These are phyloP conservation scores for Betta splendens DNA, from an alignment of 2,797 vertebrate genomes.

Conservation along the genomic window DNA sequence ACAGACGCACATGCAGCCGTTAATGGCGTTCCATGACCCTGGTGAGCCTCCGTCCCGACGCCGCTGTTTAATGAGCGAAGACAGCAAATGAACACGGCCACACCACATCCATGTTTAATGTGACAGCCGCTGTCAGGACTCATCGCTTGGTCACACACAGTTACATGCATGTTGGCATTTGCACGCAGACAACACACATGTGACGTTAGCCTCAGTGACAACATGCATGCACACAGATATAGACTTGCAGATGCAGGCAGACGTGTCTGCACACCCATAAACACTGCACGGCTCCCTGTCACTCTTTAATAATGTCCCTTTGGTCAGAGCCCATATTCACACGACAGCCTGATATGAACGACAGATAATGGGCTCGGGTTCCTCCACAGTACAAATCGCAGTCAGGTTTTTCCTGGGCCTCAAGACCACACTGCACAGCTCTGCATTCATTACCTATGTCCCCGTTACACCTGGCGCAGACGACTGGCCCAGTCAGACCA, in stretches of 20 bases:
- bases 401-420: too few relatives aligned
- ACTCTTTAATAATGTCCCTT: too few relatives aligned
- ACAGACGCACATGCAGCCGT: constrained; percentile 2
- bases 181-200: background rate
- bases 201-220: background rate
- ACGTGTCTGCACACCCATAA: background rate
- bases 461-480: too few relatives aligned
- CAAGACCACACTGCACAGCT: too few relatives aligned
- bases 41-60: constrained; percentile 23
- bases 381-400: too few relatives aligned
- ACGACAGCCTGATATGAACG: too few relatives aligned
- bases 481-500: too few relatives aligned
- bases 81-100: constrained; percentile 37
- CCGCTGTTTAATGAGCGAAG: constrained; percentile 13
- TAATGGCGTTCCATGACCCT: constrained; percentile 4
- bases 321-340: too few relatives aligned
- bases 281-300: too few relatives aligned
- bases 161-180: background rate
- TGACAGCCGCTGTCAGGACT: constrained; percentile 41
- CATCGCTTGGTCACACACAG: constrained; percentile 12
- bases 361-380: too few relatives aligned
- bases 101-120: constrained; percentile 42
- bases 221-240: background rate
- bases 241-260: constrained; percentile 3
- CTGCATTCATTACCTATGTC: too few relatives aligned